A percentile compares a stretch with the other conserved stretches of the same genome.
These are phyloP conservation scores for Selenia dentaria DNA, from an alignment of 2,888 invertebrate species.

Conservation along the genomic window DNA sequence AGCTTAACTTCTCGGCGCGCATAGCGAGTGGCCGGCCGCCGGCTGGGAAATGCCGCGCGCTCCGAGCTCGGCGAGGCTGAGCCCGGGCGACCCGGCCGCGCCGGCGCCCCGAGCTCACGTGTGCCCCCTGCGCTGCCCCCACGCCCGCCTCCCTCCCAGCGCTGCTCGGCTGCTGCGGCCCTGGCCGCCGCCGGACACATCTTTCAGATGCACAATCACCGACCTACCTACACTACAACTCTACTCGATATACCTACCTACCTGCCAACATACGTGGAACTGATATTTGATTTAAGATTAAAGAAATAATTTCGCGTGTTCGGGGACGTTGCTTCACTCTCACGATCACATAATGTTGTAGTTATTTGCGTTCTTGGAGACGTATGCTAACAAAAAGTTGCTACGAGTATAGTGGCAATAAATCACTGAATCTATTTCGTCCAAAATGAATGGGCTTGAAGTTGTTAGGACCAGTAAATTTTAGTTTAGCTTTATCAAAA, in stretches of 20 bases:
- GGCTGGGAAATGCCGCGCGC: conserved; percentile 75
- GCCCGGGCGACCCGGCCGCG: conserved; percentile 77
- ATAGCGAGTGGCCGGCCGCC: conserved; percentile 68
- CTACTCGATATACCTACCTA: conserved; percentile 42
- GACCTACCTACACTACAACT: conserved; percentile 73
- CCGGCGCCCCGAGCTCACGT: conserved; percentile 73
- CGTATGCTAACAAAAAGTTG: conserved; percentile 4
- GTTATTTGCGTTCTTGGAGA: not conserved
- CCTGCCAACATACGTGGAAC: conserved; percentile 39
- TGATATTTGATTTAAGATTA: conserved; percentile 49
- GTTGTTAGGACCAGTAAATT: conserved; percentile 30
- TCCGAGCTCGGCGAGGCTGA: conserved; percentile 55
- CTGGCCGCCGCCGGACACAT: conserved; percentile 67
- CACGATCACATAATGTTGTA: not conserved
- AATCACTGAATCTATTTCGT: conserved; percentile 30
- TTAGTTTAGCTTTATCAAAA: conserved; percentile 34
- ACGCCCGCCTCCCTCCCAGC: conserved; percentile 47
- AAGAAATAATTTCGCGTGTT: conserved; percentile 37
- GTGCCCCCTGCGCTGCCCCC: conserved; percentile 61
- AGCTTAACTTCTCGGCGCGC: conserved; percentile 59
- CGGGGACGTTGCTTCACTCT: not conserved
- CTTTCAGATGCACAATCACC: conserved; percentile 75
- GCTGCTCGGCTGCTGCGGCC: conserved; percentile 42
- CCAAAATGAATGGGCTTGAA: conserved; percentile 32
- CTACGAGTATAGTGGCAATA: conserved; percentile 27